A percentile compares a stretch with the other conserved stretches of the same genome.
Conservation (phyloP, 2,113 vertebrate species). For the Antennarius striatus region DNA sequence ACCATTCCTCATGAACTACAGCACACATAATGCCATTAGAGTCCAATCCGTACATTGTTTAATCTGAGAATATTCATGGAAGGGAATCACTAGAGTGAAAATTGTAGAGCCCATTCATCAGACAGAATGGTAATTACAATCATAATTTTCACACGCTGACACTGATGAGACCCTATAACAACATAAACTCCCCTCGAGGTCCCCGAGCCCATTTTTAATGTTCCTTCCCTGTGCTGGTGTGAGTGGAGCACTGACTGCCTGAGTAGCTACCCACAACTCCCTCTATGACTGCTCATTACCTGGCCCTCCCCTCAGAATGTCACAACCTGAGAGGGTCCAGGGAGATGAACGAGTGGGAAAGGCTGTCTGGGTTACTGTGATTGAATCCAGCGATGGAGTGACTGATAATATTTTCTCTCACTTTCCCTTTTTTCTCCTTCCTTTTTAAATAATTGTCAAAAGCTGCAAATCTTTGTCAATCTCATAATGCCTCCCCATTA, state of each 20-base stretch:
- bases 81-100: conserved; percentile 81
- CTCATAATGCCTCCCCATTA: conserved; percentile 36
- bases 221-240: conserved; percentile 59
- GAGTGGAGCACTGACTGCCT: conserved; percentile 65
- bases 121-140: conserved; percentile 83
- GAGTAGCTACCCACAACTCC: conserved; percentile 66
- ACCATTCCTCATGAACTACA: conserved; percentile 60
- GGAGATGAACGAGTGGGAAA: conserved; percentile 79
- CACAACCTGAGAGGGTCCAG: conserved; percentile 75
- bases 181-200: conserved; percentile 74
- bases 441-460: conserved; percentile 24
- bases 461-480: conserved; percentile 33
- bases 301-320: conserved; percentile 65
- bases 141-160: conserved; percentile 80
- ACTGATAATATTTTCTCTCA: conserved; percentile 32
- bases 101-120: conserved; percentile 80
- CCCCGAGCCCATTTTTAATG: conserved; percentile 69
- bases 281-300: conserved; percentile 77
- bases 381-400: conserved; percentile 75
- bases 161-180: conserved; percentile 76
- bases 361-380: conserved; percentile 65
- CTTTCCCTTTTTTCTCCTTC: conserved; percentile 52
- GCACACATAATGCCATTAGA: conserved; percentile 64
- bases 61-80: conserved; percentile 81
- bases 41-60: conserved; percentile 69